Base-by-base conservation (phyloP, 2,113 vertebrate species). In the Lepus timidus region DNA sequence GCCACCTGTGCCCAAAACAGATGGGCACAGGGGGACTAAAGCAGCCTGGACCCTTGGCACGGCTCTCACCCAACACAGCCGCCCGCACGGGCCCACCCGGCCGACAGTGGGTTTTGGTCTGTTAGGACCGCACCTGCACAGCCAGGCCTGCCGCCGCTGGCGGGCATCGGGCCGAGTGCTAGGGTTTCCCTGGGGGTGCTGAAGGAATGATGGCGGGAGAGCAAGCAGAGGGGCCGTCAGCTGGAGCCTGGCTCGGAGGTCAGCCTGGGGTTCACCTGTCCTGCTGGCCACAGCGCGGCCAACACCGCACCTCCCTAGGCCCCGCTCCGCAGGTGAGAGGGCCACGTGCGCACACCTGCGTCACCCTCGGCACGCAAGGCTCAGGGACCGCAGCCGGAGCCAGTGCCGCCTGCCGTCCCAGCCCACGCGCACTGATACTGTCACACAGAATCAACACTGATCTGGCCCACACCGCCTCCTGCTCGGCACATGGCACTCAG, bases 401-500 rank as follows among this genome's bases (percentile, higher is more conserved):
- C 4, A 44, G 39, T 44, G 39, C 39, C 39, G 39, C 39, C 39
- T 44, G 4, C 39, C 39, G 39, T 6, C 39, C 39, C 39, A 39
- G 39, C 39, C 39, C 39, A 39, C 39, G 39, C 5, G 39, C 39
- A 7, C 44, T 7, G 90, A 85, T 84, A 85, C 74, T 92, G 83
- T 44, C 65, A 67, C 65, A 88, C 86, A 80, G 76, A 84, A 73
- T 83, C 96, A 89, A 97, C 96, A 96, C 97, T 97, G 98, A 88
- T 71, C 80, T 95, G 97, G 97, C 94, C 87, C 67, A 91, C 36
- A 93, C 0, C 93, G 97, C 96, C 95, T 97, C 96, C 88, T 95
- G 96, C 96, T 97, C 95, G 39, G 31, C 22, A n/a, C 95, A 98
- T 97, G 98, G 98, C 98, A 98, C 96, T 39, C 75, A 9, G 73